Base-by-base conservation (phyloP, 2,888 invertebrate genomes). In the Drosophila histrio region DNA sequence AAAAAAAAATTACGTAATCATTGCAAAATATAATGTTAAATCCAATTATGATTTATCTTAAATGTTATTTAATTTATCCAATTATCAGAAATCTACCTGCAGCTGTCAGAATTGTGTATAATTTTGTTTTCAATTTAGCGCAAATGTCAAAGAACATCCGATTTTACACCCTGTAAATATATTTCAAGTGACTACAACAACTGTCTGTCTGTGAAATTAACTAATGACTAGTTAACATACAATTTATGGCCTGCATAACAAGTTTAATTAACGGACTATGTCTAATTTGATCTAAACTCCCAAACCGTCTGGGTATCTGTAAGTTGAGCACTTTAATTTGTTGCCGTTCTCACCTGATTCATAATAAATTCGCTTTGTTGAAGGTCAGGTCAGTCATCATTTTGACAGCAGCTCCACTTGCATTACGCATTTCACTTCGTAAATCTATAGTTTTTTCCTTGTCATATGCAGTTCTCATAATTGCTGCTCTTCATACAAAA, bases 321-420 rank as follows among this genome's bases (percentile, higher is more conserved):
- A n/a, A 26, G 38, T 38, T 19, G 9, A 5, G 5, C 9, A 2
- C 0, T 39, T 28, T 32, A 7, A 15, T 21, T 1, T 4, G 5
- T 22, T 22, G 9, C 4, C 8, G 5, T 21, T 8, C 5, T 21
- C 6, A 8, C 3, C 11, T 3, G 22, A 11, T 21, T 2, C 21
- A 47, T 57, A 39, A 38, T 38, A 24, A 22, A 54, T 56, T 15
- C 26, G 34, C 11, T 22, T 44, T 26, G 7, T 9, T 13, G 13
- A 68, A 47, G 41, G 52, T 53, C 56, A 47, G 36, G 26, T 19
- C 24, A 36, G 38, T 38, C 4, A 17, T 34, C 11, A 21, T 13
- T 30, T 26, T 53, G 30, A 50, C 49, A 50, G 47, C 43, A 28
- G 21, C 22, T 59, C 38, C 49, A 19, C 7, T 34, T 44, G 22